A percentile compares a stretch with the other conserved stretches of the same genome.
Conservation (phyloP, 2,113 vertebrate genomes). For the Sterrhoptilus dennistouni region DNA sequence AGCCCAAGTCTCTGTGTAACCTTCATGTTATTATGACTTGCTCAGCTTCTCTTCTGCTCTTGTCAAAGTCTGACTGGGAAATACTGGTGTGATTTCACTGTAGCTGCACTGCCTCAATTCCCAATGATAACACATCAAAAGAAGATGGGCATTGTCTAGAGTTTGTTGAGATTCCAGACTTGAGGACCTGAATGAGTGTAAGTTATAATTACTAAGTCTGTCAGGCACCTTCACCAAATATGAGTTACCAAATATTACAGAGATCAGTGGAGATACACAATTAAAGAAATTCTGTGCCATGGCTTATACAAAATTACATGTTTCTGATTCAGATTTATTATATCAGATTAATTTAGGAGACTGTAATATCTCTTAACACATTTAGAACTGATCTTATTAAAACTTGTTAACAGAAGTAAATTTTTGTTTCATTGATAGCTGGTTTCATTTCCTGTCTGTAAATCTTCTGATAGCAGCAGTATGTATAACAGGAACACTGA, state of each 20-base stretch:
- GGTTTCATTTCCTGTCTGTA: background rate
- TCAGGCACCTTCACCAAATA: background rate
- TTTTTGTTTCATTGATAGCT: background rate
- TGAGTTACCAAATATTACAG: background rate
- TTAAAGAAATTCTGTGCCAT: background rate
- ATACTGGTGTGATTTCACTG: background rate
- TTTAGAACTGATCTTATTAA: background rate
- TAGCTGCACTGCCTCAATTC: background rate
- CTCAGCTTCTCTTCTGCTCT: background rate
- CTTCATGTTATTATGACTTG: background rate
- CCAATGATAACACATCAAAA: background rate
- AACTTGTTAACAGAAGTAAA: background rate
- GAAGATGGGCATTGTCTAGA: background rate
- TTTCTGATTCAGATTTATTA: background rate
- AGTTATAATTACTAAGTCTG: background rate
- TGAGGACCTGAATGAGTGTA: background rate
- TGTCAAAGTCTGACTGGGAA: background rate
- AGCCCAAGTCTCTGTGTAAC: background rate
- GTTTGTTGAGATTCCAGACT: background rate
- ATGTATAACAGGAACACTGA: background rate
- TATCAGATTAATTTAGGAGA: background rate
- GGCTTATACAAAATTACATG: background rate
- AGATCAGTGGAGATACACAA: background rate
- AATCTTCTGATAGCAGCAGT: background rate
- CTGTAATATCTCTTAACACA: background rate